Evolutionary conservation across 2,888 invertebrate species (phyloP).

Genomic region (Amiota mariae): DNA sequence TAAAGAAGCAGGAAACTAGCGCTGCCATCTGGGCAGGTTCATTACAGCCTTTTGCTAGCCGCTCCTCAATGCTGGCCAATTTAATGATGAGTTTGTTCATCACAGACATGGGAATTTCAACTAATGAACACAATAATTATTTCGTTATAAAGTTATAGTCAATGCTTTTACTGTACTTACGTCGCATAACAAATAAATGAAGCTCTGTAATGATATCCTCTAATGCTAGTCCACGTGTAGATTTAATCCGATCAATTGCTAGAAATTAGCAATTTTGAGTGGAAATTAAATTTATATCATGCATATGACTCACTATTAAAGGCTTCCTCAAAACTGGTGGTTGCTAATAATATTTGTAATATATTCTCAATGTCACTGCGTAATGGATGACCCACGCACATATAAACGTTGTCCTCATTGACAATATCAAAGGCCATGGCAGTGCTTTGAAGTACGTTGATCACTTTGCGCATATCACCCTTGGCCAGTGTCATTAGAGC

Average conservation of each 20-base stretch:
- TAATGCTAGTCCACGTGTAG: slow-evolving; percentile 91
- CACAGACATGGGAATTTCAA: slow-evolving; percentile 88
- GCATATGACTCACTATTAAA: slow-evolving; percentile 61
- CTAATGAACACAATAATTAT: slow-evolving; percentile 75
- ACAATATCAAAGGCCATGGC: slow-evolving; percentile 93
- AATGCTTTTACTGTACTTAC: slow-evolving; percentile 76
- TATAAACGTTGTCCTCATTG: slow-evolving; percentile 91
- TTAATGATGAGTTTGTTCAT: slow-evolving; percentile 86
- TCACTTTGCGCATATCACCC: slow-evolving; percentile 98
- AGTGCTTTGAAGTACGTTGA: slow-evolving; percentile 97
- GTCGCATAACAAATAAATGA: slow-evolving; percentile 88
- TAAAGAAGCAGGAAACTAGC: slow-evolving; percentile 90
- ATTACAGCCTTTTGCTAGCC: slow-evolving; percentile 88
- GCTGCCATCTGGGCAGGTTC: slow-evolving; percentile 93
- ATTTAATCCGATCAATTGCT: slow-evolving; percentile 83
- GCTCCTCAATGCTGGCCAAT: slow-evolving; percentile 91
- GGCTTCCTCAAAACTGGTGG: slow-evolving; percentile 64
- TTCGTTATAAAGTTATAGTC: background rate
- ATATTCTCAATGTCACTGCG: slow-evolving; percentile 91
- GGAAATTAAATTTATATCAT: background rate
- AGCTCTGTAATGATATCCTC: slow-evolving; percentile 95
- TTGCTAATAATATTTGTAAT: slow-evolving; percentile 83
- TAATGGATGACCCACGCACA: slow-evolving; percentile 96
- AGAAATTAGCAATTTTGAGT: background rate
- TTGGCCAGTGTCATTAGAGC: slow-evolving; percentile 91